These are phyloP conservation scores for Eupithecia inturbata DNA, from an alignment of 2,888 invertebrate genomes.

Conservation along the genomic window DNA sequence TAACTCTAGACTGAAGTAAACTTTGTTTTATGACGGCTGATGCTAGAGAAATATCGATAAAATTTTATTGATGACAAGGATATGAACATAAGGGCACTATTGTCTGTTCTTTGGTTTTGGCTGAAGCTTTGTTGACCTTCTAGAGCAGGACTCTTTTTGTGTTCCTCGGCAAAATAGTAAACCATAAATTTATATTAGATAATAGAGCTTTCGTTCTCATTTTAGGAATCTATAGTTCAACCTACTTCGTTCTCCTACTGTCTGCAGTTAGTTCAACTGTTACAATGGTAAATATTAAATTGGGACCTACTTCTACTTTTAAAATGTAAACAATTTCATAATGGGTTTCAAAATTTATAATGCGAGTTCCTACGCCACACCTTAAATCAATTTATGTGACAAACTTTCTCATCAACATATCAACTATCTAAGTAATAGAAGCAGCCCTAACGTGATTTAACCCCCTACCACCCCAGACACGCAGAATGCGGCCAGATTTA, in stretches of 20 bases:
- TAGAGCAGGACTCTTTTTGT: neutral
- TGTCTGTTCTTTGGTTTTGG: neutral
- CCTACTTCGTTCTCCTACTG: too few species aligned
- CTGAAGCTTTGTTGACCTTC: neutral
- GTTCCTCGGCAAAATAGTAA: neutral
- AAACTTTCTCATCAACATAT: slow-evolving; percentile 10
- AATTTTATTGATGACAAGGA: neutral
- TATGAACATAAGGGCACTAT: neutral
- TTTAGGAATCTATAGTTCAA: neutral
- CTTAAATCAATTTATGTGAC: neutral
- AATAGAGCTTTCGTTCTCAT: neutral
- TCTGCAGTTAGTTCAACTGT: too few species aligned
- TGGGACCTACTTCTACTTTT: too few species aligned
- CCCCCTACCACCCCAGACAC: slow-evolving; percentile 22
- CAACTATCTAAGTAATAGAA: neutral
- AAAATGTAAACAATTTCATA: neutral
- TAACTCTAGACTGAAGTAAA: slow-evolving; percentile 1
- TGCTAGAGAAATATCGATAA: neutral
- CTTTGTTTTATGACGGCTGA: slow-evolving; percentile 4
- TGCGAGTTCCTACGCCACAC: neutral
- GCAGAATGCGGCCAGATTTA: slow-evolving; percentile 44
- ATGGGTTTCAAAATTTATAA: neutral
- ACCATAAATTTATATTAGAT: neutral
- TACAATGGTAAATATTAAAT: too few species aligned
- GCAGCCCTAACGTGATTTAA: slow-evolving; percentile 15